phyloP scores from a whole-genome alignment of 2,113 vertebrate genomes.

The Nicator chloris region DNA sequence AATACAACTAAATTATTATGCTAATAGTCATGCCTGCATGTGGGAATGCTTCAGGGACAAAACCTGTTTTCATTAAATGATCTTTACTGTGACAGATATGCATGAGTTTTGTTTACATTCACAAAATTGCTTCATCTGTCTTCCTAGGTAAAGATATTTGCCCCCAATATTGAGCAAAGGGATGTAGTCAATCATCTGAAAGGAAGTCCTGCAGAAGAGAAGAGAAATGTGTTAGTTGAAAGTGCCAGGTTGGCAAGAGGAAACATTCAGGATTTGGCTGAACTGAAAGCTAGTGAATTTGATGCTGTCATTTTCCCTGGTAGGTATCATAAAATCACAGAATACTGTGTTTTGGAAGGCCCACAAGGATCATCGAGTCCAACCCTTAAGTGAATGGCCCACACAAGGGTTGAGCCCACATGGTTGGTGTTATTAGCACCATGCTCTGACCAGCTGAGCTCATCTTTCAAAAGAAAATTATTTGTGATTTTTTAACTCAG shows the following conservation, averaged over 20 bases:
- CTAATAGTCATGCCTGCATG: too few species aligned
- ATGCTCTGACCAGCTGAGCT: background rate
- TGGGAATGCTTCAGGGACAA: background rate
- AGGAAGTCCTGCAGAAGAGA: constrained; percentile 76
- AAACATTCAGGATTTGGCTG: constrained; percentile 75
- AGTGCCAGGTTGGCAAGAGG: constrained; percentile 81
- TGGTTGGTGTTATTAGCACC: background rate
- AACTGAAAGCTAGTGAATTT: constrained; percentile 71
- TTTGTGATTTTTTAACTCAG: background rate
- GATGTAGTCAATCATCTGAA: constrained; percentile 82
- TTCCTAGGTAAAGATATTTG: constrained; percentile 83
- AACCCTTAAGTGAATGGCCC: background rate
- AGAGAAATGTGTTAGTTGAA: constrained; percentile 79
- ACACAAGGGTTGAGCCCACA: background rate
- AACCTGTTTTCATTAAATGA: background rate
- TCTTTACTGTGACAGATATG: background rate
- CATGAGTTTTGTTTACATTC: background rate
- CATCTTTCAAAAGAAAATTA: background rate
- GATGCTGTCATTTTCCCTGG: constrained; percentile 81
- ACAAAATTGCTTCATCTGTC: background rate
- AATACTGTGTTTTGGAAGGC: background rate
- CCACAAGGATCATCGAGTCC: background rate
- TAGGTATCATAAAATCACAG: background rate
- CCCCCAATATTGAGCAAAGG: constrained; percentile 83
- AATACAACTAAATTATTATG: background rate